Percentiles rank a stretch among this genome's conserved stretches.
phyloP scores from a whole-genome alignment of 1,140 invertebrate genomes.

The Akabosia matsudoensis region DNA sequence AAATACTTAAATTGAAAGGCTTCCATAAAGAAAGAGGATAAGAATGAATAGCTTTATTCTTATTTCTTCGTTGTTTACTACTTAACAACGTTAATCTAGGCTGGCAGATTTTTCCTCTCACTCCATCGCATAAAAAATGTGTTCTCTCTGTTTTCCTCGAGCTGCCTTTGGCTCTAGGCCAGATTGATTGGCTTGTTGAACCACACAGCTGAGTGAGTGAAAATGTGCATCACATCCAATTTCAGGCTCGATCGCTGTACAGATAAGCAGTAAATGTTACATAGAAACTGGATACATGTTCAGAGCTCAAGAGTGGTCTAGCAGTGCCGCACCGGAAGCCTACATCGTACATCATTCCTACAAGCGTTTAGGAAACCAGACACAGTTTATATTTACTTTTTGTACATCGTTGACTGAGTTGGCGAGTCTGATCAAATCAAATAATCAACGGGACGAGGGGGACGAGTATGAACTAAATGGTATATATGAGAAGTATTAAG shows the following conservation, averaged over 20 bases:
- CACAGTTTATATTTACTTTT: no score
- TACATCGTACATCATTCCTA: neutral
- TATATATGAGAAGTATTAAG: no score
- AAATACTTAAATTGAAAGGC: no score
- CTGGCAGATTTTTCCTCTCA: neutral
- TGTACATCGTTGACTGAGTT: neutral
- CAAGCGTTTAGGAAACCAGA: no score
- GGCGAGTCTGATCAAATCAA: neutral
- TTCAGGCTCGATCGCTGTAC: neutral
- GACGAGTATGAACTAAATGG: no score
- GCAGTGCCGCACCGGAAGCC: neutral
- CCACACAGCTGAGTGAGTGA: neutral
- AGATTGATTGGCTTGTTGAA: conserved; percentile 22
- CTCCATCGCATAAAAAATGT: neutral
- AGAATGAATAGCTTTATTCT: neutral
- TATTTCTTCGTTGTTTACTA: neutral
- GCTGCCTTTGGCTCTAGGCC: neutral
- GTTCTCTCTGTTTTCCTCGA: neutral
- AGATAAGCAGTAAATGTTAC: no score
- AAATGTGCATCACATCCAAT: neutral
- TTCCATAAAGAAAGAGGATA: neutral
- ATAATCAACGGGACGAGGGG: neutral
- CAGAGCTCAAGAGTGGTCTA: no score
- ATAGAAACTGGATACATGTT: no score
- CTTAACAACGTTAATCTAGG: neutral